Evolutionary conservation across 1,140 invertebrate species (phyloP), one percentile per base, ranked within the genome.

Genomic region (Macrostomum lignano): DNA sequence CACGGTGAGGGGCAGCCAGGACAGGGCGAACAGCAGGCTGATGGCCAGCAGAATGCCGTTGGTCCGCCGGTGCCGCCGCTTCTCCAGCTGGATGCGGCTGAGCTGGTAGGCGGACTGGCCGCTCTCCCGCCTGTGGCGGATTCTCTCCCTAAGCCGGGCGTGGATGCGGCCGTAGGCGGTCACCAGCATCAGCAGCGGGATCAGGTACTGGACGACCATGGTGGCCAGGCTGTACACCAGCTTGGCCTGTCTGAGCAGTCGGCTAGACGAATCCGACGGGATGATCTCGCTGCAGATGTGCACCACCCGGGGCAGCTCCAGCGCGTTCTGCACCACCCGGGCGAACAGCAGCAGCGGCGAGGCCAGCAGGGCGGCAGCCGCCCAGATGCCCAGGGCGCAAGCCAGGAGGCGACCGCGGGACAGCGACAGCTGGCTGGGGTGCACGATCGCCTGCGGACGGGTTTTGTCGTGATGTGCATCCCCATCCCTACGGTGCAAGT

Each of bases 151-250:
- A n/a, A n/a, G n/a, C 41, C 67, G 65, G 21, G 57, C 52, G 41
- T 60, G 66, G 33, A 68, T 68, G 24, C 60, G 43, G 2, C 58
- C 52, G 41, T 68, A 65, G 0, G 65, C 61, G 6, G 69, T 52
- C 20, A 68, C 68, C 5, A 78, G 71, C 15, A 75, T 74, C 26
- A 73, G 52, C 37, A 78, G 74, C 23, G 76, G 76, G 11, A 78
- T 45, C 33, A 74, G 55, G 45, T 77, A 81, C 52, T 79, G 75
- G 31, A 79, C 66, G 32, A 77, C 65, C 40, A 79, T 64, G 25
- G 72, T 71, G 42, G 74, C 73, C 23, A 73, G 58, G 2, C 74
- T 76, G 56, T 78, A 81, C 36, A 71, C 72, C 7, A 67, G 68
- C 33, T 74, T 63, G n/a, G n/a, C n/a, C n/a, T n/a, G n/a, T n/a